phyloP scores from a whole-genome alignment of 2,113 vertebrate species.

The Eubucco bourcierii region DNA sequence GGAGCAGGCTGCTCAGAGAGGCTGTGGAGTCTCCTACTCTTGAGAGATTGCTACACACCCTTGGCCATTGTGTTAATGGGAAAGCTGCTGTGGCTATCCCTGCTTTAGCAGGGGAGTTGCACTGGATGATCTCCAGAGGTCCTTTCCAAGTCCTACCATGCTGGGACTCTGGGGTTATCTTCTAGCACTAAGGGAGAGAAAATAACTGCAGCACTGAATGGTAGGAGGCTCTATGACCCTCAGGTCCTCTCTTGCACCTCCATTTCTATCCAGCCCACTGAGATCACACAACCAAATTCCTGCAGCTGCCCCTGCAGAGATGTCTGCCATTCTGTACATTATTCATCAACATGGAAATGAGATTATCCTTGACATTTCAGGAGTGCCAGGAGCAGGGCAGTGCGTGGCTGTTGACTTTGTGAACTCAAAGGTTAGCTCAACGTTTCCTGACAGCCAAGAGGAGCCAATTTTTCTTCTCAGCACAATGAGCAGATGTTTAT shows the following conservation, averaged over 20 bases:
- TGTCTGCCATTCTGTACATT: neutral
- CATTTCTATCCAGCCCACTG: accelerated
- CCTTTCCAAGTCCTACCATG: neutral
- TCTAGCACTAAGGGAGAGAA: accelerated
- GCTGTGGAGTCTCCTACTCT: neutral
- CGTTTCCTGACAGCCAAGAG: neutral
- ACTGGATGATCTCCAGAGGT: neutral
- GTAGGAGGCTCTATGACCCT: neutral
- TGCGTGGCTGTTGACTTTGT: accelerated
- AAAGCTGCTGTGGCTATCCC: no score
- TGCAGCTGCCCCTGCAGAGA: accelerated
- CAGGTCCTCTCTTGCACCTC: accelerated
- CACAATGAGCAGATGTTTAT: neutral
- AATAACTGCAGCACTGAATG: neutral
- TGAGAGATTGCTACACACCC: neutral
- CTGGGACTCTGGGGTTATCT: neutral
- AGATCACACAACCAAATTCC: accelerated
- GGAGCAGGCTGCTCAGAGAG: neutral
- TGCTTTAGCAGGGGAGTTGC: neutral
- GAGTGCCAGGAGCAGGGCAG: neutral
- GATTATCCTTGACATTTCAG: neutral
- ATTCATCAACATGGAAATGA: neutral
- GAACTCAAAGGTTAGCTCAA: neutral
- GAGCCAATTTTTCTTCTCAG: neutral
- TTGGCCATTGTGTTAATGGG: no score